Percentiles rank a stretch among this genome's conserved stretches.
Conservation (phyloP, 2,888 invertebrate genomes). For the Chymomyza procnemis region DNA sequence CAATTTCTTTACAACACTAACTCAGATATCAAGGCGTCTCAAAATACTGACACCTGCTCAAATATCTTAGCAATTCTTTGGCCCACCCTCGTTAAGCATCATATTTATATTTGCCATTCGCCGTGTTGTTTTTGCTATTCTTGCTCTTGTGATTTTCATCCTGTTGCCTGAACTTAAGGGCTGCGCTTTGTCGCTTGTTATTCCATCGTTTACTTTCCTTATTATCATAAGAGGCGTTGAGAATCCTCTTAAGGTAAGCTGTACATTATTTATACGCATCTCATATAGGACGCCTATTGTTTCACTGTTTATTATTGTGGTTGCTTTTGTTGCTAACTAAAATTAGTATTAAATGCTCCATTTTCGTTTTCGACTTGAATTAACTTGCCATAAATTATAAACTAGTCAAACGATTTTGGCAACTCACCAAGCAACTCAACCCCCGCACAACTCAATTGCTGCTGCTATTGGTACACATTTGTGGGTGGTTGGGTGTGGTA, state of each 20-base stretch:
- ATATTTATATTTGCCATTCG: constrained; percentile 37
- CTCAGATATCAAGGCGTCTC: too few species aligned
- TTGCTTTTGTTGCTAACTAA: background rate
- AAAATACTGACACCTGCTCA: too few species aligned
- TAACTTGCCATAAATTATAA: background rate
- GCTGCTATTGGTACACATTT: too few species aligned
- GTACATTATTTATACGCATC: constrained; percentile 63
- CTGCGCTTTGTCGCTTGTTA: background rate
- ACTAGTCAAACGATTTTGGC: background rate
- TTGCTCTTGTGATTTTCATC: background rate
- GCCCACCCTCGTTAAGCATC: too few species aligned
- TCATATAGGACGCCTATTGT: background rate
- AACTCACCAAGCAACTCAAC: background rate
- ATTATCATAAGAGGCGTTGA: constrained; percentile 65
- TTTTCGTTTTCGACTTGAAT: background rate
- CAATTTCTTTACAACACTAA: too few species aligned
- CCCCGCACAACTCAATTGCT: background rate
- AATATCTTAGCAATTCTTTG: too few species aligned
- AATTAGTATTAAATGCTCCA: background rate
- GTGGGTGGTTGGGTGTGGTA: constrained; percentile 31
- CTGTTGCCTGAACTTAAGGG: background rate
- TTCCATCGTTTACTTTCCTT: constrained; percentile 31
- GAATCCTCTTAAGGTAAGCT: constrained; percentile 71
- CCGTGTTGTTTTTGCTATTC: background rate
- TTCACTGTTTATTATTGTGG: background rate